These are phyloP conservation scores for Ceratosolen solmsi DNA, from an alignment of 1,140 invertebrate species.

Conservation along the genomic window DNA sequence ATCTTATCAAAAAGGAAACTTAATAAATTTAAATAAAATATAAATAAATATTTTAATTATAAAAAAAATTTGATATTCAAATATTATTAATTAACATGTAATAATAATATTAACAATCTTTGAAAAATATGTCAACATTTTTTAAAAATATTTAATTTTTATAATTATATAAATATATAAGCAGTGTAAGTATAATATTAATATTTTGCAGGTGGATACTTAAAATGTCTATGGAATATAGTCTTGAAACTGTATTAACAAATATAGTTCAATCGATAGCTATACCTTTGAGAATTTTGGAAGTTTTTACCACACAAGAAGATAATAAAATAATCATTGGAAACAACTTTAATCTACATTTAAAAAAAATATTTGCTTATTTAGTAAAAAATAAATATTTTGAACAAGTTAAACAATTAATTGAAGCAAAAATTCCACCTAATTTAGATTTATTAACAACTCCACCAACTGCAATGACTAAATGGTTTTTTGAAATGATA, in stretches of 20 bases:
- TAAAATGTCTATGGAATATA: conserved; percentile 64
- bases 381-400: conserved; percentile 79
- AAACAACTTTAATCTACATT: conserved; percentile 63
- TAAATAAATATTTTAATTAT: too few relatives aligned
- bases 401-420: conserved; percentile 78
- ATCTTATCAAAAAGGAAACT: too few relatives aligned
- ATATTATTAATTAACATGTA: too few relatives aligned
- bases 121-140: too few relatives aligned
- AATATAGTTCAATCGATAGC: conserved; percentile 76
- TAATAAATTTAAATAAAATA: conserved; percentile 4
- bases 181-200: neutral
- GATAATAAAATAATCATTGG: conserved; percentile 71
- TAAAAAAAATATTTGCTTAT: conserved; percentile 66
- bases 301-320: conserved; percentile 81
- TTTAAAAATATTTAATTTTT: too few relatives aligned
- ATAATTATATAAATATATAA: too few relatives aligned
- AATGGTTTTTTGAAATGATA: conserved; percentile 84
- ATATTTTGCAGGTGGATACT: conserved; percentile 63
- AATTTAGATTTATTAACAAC: conserved; percentile 79
- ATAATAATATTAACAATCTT: too few relatives aligned
- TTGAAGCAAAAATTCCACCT: conserved; percentile 83
- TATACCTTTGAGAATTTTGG: conserved; percentile 84
- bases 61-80: too few relatives aligned
- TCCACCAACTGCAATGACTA: conserved; percentile 83
- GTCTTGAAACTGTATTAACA: conserved; percentile 64